Base-by-base conservation (phyloP, 1,140 invertebrate species). In the Chionoecetes opilio region DNA sequence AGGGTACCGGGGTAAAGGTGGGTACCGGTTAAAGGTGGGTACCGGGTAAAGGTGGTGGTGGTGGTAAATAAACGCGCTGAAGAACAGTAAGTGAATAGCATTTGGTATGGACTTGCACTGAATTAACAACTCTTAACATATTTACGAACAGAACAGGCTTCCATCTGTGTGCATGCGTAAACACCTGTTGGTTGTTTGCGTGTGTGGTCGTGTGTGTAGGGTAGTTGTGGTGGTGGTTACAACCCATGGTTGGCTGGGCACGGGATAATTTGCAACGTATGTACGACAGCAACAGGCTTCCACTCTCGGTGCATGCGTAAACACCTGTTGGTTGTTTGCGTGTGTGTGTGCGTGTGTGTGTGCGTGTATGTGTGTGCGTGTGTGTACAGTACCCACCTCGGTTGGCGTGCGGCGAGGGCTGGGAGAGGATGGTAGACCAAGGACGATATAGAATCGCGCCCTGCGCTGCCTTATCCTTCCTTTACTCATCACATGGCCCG, bases 401-500 rank as follows among this genome's bases (percentile, higher is more conserved):
- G 96, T 98, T 97, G 97, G 98, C 98, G 96, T 98, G 98, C 96
- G 99, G 98, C 97, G 98, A 98, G 11, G 99, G 99, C 97, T 99
- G 99, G 96, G 99, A 99, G 14, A 99, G 97, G 92, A 99, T 97
- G 63, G 99, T 99, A 8, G n/a, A 99, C 99, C 82, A 99, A n/a
- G 97, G 84, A 99, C 99, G 97, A 99, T 99, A 97, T 99, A 99
- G 96, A n/a, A 99, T 98, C 34, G 99, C 99, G 37, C 99, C 99
- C 97, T 99, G 99, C 97, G 99, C 99, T 6, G 99, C 99, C 75
- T 99, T 99, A 97, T 99, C 99, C 82, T 99, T 97, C 2, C 98
- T 99, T 99, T 97, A 2, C 98, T 99, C 6, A 99, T 99, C 0
- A 99, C 98, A 9, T 98, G 98, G 21, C 99, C 99, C 29, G 99